Evolutionary conservation across 2,888 invertebrate genomes (phyloP).

Genomic region (Nesidiocoris tenuis): DNA sequence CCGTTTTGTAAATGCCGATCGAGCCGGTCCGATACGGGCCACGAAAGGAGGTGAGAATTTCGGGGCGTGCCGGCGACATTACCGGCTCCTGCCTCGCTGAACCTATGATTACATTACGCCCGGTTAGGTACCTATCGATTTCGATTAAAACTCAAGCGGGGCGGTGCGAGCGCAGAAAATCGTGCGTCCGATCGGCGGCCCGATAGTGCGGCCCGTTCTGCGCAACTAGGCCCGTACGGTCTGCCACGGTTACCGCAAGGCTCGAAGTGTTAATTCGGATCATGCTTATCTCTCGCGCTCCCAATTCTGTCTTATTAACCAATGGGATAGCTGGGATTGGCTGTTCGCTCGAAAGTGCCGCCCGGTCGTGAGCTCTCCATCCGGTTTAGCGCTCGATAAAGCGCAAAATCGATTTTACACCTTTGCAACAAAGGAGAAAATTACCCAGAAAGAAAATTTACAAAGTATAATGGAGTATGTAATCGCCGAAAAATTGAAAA

Average conservation of each 20-base stretch:
- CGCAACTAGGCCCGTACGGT: neutral
- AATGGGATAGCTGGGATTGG: neutral
- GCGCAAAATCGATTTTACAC: too few relatives aligned
- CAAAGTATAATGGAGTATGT: too few relatives aligned
- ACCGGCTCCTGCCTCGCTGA: constrained; percentile 13
- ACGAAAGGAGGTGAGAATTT: constrained; percentile 41
- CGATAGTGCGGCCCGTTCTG: constrained; percentile 14
- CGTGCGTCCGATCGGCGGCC: constrained; percentile 27
- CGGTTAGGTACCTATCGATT: too few relatives aligned
- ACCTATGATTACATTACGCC: constrained; percentile 37
- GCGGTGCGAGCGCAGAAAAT: constrained; percentile 28
- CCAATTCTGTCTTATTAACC: constrained; percentile 31
- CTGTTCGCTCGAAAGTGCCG: constrained; percentile 18
- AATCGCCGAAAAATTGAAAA: too few relatives aligned
- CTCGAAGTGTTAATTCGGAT: constrained; percentile 29
- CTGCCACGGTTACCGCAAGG: neutral
- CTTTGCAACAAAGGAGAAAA: too few relatives aligned
- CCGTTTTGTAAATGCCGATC: constrained; percentile 27
- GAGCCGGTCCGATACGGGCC: constrained; percentile 30
- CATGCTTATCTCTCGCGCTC: constrained; percentile 33
- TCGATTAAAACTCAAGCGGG: constrained; percentile 36
- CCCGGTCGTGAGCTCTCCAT: constrained; percentile 34
- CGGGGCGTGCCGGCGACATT: constrained; percentile 35
- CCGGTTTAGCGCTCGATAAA: too few relatives aligned
- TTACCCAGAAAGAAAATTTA: too few relatives aligned